phyloP scores from a whole-genome alignment of 2,888 invertebrate species.

The Copidosoma aretas region DNA sequence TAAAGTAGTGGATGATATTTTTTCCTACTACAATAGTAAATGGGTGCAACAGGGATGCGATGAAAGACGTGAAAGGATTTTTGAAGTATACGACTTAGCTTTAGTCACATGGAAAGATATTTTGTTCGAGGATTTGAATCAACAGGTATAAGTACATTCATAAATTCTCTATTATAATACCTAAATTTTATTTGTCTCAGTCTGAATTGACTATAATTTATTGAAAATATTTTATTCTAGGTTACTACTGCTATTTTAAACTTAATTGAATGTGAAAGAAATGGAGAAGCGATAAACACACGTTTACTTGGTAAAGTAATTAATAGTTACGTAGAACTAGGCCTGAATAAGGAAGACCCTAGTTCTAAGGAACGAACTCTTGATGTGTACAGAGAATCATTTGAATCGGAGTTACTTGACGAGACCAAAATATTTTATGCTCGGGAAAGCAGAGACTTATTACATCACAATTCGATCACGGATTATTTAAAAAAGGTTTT shows the following conservation, averaged over 20 bases:
- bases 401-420: constrained; percentile 92
- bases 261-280: constrained; percentile 93
- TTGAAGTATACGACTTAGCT: constrained; percentile 97
- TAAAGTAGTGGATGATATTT: constrained; percentile 96
- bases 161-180: too few species aligned
- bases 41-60: constrained; percentile 99
- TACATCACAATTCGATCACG: constrained; percentile 93
- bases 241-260: constrained; percentile 98
- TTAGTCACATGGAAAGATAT: constrained; percentile 97
- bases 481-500: constrained; percentile 97
- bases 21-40: constrained; percentile 96
- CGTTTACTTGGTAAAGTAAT: constrained; percentile 97
- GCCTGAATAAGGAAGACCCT: constrained; percentile 94
- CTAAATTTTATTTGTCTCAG: too few species aligned
- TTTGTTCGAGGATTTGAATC: constrained; percentile 90
- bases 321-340: constrained; percentile 94
- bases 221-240: constrained; percentile 57
- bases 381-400: constrained; percentile 89
- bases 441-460: constrained; percentile 91
- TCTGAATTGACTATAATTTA: too few species aligned
- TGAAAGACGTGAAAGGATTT: constrained; percentile 95
- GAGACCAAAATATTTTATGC: constrained; percentile 96
- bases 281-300: constrained; percentile 96
- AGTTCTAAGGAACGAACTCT: constrained; percentile 79
- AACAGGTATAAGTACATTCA: too few species aligned